A percentile compares a stretch with the other conserved stretches of the same genome.
These are phyloP conservation scores for Desmodus rotundus DNA, from an alignment of 2,113 vertebrate genomes.

Conservation along the genomic window DNA sequence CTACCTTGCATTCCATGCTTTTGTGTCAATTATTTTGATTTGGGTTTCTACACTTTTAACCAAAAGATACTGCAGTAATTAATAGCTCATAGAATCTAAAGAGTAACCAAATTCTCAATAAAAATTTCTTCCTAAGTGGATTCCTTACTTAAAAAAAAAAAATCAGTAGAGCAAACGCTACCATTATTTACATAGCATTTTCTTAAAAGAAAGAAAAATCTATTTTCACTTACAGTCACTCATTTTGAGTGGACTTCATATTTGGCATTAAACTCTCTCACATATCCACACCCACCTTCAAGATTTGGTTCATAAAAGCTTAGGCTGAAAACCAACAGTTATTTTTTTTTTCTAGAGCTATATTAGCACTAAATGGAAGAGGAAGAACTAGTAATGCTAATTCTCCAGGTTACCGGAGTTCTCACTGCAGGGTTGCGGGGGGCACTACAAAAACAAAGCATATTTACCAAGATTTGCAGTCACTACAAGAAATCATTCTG, in stretches of 20 bases:
- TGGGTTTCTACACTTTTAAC: not conserved
- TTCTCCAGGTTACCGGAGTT: not conserved
- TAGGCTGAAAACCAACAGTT: not conserved
- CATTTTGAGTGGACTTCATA: not conserved
- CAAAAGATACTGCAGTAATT: not conserved
- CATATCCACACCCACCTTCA: not conserved
- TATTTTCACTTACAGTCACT: slow-evolving; percentile 17
- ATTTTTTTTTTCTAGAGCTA: not conserved
- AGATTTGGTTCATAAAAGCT: not conserved
- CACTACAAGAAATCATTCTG: not conserved
- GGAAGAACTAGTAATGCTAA: not conserved
- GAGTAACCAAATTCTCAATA: not conserved
- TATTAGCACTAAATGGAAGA: not conserved
- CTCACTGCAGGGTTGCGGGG: not conserved
- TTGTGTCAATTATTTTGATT: not conserved
- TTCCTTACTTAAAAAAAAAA: not conserved
- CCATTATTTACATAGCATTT: not conserved
- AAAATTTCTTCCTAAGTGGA: slow-evolving; percentile 1
- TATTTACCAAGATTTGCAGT: not conserved
- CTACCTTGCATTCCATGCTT: not conserved
- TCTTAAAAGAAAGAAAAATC: slow-evolving; percentile 14
- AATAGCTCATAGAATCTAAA: not conserved
- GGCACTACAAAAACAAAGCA: not conserved
- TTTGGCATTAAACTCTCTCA: not conserved
- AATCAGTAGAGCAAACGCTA: not conserved